Evolutionary conservation across 1,140 invertebrate genomes (phyloP), one percentile per base, ranked within the genome.

Genomic region (Eueides isabella): DNA sequence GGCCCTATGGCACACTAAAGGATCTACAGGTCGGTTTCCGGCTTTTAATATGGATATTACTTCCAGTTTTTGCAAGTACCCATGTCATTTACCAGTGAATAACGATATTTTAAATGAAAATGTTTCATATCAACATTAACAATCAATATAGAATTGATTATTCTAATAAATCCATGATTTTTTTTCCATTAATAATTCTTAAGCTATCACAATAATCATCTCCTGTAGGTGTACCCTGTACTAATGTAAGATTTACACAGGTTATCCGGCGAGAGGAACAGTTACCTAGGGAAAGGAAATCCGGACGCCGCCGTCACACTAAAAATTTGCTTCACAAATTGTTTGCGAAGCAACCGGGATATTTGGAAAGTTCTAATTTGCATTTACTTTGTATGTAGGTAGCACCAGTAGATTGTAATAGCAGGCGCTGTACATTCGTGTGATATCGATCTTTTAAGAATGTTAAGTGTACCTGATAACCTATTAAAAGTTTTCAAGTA

Each of bases 191-290:
- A n/a, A n/a, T n/a, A n/a, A n/a, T n/a, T n/a, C n/a, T n/a, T n/a
- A n/a, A n/a, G n/a, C n/a, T n/a, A n/a, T n/a, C n/a, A n/a, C n/a
- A n/a, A n/a, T n/a, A n/a, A n/a, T 19, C 19, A 33, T 55, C 72
- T 14, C 72, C 65, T 75, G 74, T 35, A 26, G 12, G 67, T 86
- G 82, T 88, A 80, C 85, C 35, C 77, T 71, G 61, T 78, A 83
- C 83, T 80, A 90, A 90, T 87, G 85, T 87, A 88, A 90, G 85
- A 89, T 90, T 88, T 88, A 90, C 87, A 85, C 82, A 80, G 82
- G 84, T 85, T 86, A 89, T 88, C 87, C 87, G 87, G 67, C 41
- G 85, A 76, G 67, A 72, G 77, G 76, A 76, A 83, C 80, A 85
- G 83, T 84, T 85, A 80, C 75, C 71, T 72, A 75, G 72, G 78